Conservation (phyloP, 2,113 vertebrate genomes). For the Semicossyphus pulcher region DNA sequence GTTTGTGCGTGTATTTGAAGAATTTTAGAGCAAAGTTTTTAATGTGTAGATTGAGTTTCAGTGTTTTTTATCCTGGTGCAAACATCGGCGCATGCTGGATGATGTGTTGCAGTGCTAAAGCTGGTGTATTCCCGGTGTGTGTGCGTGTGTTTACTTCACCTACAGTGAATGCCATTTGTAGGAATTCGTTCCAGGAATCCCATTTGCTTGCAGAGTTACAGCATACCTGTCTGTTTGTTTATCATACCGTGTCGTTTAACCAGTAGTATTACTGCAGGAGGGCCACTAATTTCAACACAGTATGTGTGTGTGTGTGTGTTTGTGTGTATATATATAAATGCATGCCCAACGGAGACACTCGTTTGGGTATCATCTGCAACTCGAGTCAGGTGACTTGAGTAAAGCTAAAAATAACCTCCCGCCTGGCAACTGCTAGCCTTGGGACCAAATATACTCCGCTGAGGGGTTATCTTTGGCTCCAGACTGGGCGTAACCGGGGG, state of each 20-base stretch:
- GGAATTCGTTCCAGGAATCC: conserved; percentile 26
- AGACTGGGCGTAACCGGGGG: conserved; percentile 62
- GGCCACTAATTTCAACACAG: conserved; percentile 41
- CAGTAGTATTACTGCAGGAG: conserved; percentile 29
- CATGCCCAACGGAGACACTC: conserved; percentile 39
- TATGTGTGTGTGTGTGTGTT: conserved; percentile 27
- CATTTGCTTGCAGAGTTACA: conserved; percentile 38
- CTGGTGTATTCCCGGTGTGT: conserved; percentile 9
- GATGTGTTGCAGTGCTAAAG: neutral
- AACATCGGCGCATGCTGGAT: conserved; percentile 25
- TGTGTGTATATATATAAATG: conserved; percentile 28
- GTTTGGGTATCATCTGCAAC: conserved; percentile 70
- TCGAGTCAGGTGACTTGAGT: conserved; percentile 81
- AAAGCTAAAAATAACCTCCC: conserved; percentile 81
- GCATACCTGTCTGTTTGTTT: conserved; percentile 54
- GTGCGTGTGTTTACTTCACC: conserved; percentile 11
- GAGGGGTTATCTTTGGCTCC: conserved; percentile 75
- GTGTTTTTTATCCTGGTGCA: neutral
- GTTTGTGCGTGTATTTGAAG: neutral
- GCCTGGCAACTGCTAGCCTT: conserved; percentile 79
- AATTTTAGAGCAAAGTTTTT: neutral
- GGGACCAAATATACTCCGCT: conserved; percentile 67
- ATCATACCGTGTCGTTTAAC: conserved; percentile 39
- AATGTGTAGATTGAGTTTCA: neutral
- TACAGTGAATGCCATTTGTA: conserved; percentile 5